These are phyloP conservation scores for Drosophila pachea DNA, from an alignment of 1,140 invertebrate genomes.

Conservation along the genomic window DNA sequence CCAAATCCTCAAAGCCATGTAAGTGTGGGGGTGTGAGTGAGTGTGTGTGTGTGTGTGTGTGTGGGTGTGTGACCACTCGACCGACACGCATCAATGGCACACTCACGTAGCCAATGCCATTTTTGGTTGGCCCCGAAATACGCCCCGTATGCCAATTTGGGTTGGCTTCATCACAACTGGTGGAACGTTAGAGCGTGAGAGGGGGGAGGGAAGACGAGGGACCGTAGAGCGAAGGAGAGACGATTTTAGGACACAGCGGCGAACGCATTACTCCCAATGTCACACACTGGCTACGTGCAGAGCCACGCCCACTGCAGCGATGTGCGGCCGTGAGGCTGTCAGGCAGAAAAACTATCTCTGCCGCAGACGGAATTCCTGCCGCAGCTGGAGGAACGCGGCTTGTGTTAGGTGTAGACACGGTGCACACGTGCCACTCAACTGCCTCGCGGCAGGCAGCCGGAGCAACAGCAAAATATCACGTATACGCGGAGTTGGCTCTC, in stretches of 20 bases:
- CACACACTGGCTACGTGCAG: conserved; percentile 51
- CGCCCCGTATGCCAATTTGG: conserved; percentile 26
- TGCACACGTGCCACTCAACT: conserved; percentile 8
- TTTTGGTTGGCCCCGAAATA: conserved; percentile 19
- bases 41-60: neutral
- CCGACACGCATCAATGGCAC: conserved; percentile 45
- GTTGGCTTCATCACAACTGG: neutral
- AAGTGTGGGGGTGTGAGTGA: neutral
- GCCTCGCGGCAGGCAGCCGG: conserved; percentile 1
- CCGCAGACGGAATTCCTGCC: conserved; percentile 54
- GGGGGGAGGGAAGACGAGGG: conserved; percentile 33
- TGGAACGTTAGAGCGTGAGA: conserved; percentile 31
- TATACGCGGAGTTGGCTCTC: conserved; percentile 5
- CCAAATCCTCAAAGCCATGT: conserved; percentile 10
- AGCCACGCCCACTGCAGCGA: conserved; percentile 38
- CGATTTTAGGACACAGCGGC: too few species aligned
- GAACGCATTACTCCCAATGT: conserved; percentile 54
- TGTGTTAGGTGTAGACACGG: conserved; percentile 1
- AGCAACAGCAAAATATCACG: conserved; percentile 4
- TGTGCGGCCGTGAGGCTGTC: conserved; percentile 25
- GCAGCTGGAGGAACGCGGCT: neutral
- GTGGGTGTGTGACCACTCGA: conserved; percentile 7
- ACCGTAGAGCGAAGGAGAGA: too few species aligned
- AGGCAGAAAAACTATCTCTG: conserved; percentile 61
- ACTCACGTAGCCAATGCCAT: conserved; percentile 40